These are phyloP conservation scores for Anastatus disparis DNA, from an alignment of 1,140 invertebrate species.

Conservation along the genomic window DNA sequence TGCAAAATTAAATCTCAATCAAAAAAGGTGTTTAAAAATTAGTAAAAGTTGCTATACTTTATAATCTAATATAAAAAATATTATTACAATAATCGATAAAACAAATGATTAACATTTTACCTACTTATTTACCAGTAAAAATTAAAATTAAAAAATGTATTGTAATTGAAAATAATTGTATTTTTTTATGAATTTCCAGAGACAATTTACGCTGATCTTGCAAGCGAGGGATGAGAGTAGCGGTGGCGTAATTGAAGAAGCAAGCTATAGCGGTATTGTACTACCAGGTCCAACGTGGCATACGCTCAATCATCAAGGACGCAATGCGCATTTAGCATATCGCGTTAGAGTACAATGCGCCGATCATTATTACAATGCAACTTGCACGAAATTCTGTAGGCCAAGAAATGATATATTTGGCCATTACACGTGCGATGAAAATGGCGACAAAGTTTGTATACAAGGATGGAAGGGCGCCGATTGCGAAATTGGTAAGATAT, in stretches of 20 bases:
- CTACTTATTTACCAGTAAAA: too few relatives aligned
- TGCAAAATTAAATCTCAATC: too few relatives aligned
- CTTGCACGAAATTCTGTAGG: conserved; percentile 92
- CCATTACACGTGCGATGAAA: conserved; percentile 89
- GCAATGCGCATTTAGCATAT: conserved; percentile 82
- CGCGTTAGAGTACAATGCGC: conserved; percentile 90
- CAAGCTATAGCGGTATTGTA: conserved; percentile 89
- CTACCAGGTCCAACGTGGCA: conserved; percentile 90
- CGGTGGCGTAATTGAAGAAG: conserved; percentile 84
- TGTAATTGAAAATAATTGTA: too few relatives aligned
- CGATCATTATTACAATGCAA: conserved; percentile 93
- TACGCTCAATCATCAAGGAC: conserved; percentile 83
- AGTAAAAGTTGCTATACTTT: too few relatives aligned
- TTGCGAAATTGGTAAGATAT: conserved; percentile 84
- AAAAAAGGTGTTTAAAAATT: too few relatives aligned
- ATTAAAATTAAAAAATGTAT: too few relatives aligned
- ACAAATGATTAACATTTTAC: too few relatives aligned
- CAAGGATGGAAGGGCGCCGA: conserved; percentile 93
- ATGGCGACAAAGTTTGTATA: conserved; percentile 91
- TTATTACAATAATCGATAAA: too few relatives aligned
- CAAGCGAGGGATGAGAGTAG: conserved; percentile 86
- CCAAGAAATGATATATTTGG: conserved; percentile 93
- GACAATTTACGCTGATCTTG: conserved; percentile 90
- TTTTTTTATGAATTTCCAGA: conserved; percentile 72
- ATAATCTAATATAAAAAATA: too few relatives aligned